phyloP scores from a whole-genome alignment of 2,888 invertebrate genomes.

The Isoperla grammatica region DNA sequence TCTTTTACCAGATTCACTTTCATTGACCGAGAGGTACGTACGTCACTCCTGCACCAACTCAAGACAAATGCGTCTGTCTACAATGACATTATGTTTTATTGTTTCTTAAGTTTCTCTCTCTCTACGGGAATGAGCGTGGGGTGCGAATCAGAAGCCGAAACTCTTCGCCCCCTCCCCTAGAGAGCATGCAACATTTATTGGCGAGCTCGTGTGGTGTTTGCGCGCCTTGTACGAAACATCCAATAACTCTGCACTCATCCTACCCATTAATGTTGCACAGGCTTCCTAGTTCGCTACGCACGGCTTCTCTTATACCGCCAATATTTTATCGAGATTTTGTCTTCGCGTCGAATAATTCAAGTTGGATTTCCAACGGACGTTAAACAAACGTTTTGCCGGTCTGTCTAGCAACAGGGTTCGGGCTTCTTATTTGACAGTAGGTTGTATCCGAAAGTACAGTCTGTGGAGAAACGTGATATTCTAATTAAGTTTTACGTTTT shows the following conservation, averaged over 20 bases:
- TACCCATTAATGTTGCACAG: conserved; percentile 23
- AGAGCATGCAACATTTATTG: conserved; percentile 13
- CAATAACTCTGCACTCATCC: conserved; percentile 24
- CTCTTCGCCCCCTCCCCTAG: not conserved
- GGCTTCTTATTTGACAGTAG: too few relatives aligned
- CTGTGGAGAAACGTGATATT: too few relatives aligned
- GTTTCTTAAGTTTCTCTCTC: conserved; percentile 6
- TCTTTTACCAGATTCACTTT: not conserved
- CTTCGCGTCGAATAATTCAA: conserved; percentile 12
- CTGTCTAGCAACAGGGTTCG: too few relatives aligned
- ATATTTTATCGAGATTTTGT: conserved; percentile 20
- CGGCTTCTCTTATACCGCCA: conserved; percentile 1
- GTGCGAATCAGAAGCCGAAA: not conserved
- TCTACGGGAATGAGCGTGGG: conserved; percentile 7
- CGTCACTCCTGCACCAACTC: not conserved
- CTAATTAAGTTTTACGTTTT: too few relatives aligned
- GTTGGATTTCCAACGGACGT: not conserved
- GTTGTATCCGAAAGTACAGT: too few relatives aligned
- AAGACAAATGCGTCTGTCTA: not conserved
- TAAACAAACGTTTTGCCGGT: too few relatives aligned
- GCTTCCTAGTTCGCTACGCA: conserved; percentile 8
- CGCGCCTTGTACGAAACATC: conserved; percentile 18
- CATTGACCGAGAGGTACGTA: not conserved
- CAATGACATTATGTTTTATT: conserved; percentile 6
- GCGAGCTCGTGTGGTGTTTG: conserved; percentile 14